phyloP scores from a whole-genome alignment of 2,888 invertebrate genomes.

The Brachyopa scutellaris region DNA sequence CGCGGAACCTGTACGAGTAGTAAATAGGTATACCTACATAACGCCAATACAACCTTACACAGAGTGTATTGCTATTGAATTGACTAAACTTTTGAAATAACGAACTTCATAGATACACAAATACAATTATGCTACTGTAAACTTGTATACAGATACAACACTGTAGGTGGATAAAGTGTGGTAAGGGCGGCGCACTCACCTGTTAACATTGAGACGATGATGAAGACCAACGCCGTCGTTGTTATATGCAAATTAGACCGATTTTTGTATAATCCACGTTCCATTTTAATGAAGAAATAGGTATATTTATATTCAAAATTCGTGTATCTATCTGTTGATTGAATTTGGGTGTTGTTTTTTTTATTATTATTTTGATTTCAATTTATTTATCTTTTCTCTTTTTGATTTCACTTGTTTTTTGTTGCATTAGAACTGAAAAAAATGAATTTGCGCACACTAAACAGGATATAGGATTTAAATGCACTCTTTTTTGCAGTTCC shows the following conservation, averaged over 20 bases:
- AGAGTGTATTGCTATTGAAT: conserved; percentile 1
- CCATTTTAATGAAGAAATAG: conserved; percentile 58
- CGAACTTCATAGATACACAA: conserved; percentile 54
- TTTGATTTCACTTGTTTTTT: conserved; percentile 6
- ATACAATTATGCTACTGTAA: neutral
- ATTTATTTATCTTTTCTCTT: neutral
- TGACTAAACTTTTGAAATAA: conserved; percentile 48
- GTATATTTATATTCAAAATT: conserved; percentile 23
- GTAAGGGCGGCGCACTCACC: conserved; percentile 54
- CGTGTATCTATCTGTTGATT: conserved; percentile 27
- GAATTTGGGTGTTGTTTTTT: conserved; percentile 19
- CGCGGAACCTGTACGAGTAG: too few species aligned
- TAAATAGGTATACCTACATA: too few species aligned
- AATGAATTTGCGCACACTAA: conserved; percentile 7
- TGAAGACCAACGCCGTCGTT: conserved; percentile 55
- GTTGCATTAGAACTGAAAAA: neutral
- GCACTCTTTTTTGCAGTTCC: conserved; percentile 19
- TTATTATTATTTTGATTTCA: conserved; percentile 1
- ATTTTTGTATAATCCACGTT: conserved; percentile 68
- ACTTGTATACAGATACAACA: neutral
- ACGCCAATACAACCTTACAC: neutral
- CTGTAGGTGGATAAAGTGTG: neutral
- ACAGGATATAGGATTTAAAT: conserved; percentile 4
- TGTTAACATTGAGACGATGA: conserved; percentile 65
- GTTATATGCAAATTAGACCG: conserved; percentile 59